Conservation (phyloP, 2,888 invertebrate species). For the Eristalinus sepulchralis region DNA sequence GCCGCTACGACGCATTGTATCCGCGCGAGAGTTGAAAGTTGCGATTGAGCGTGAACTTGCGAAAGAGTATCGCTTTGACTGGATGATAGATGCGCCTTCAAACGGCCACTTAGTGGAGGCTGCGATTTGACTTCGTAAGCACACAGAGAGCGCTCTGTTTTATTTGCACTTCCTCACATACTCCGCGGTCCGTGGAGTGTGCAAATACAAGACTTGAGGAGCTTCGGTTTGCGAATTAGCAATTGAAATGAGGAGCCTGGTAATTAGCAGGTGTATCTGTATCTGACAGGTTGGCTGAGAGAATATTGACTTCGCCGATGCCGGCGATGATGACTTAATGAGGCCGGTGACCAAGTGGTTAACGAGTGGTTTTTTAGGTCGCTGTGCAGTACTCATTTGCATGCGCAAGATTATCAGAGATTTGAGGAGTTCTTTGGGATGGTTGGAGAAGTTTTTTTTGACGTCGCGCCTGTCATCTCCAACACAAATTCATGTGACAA, state of each 20-base stretch:
- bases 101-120: neutral
- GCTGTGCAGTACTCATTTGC: neutral
- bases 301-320: neutral
- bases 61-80: neutral
- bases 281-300: neutral
- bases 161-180: neutral
- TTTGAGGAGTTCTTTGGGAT: too few relatives aligned
- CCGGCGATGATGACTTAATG: neutral
- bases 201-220: neutral
- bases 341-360: neutral
- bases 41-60: conserved; percentile 23
- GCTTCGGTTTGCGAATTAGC: conserved; percentile 10
- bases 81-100: neutral
- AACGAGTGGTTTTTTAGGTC: neutral
- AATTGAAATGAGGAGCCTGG: conserved; percentile 25
- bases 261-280: neutral
- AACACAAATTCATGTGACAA: neutral
- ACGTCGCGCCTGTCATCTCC: neutral
- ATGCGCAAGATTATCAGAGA: neutral
- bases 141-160: neutral
- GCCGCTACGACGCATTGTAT: neutral
- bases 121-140: neutral
- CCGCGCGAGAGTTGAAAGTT: conserved; percentile 17
- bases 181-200: neutral
- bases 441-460: neutral